phyloP scores from a whole-genome alignment of 30 jellyfish, hydroid and myxozoan species.

The Nemopilema nomurai region DNA sequence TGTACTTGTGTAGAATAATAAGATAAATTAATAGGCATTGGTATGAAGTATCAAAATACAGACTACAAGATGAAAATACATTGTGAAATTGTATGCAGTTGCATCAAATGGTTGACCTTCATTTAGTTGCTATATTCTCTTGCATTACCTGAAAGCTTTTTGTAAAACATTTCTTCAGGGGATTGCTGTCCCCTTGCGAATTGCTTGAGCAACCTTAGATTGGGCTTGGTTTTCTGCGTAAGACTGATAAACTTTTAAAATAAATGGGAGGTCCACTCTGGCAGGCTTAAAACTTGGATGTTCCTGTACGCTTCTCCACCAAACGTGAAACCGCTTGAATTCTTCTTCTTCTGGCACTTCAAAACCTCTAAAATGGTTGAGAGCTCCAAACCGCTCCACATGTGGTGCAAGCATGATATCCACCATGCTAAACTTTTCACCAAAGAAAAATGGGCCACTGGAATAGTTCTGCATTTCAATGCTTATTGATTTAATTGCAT shows the following conservation, averaged over 20 bases:
- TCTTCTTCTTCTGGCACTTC: constrained; percentile 57
- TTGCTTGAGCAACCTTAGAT: constrained; percentile 63
- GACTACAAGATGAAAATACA: too few relatives aligned
- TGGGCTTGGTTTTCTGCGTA: constrained; percentile 45
- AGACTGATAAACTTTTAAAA: constrained; percentile 8
- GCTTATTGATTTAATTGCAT: constrained; percentile 13
- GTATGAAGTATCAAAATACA: too few relatives aligned
- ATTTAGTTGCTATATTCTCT: not conserved
- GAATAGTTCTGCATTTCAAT: constrained; percentile 32
- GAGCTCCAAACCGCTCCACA: constrained; percentile 62
- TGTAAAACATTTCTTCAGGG: constrained; percentile 24
- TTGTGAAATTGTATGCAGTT: too few relatives aligned
- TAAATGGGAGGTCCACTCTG: not conserved
- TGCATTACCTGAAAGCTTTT: not conserved
- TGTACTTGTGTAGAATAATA: too few relatives aligned
- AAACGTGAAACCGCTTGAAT: constrained; percentile 34
- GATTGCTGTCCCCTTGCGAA: constrained; percentile 28
- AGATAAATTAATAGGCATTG: too few relatives aligned
- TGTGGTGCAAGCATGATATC: constrained; percentile 72
- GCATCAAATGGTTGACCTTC: too few relatives aligned
- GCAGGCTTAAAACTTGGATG: constrained; percentile 57
- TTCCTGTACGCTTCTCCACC: constrained; percentile 66
- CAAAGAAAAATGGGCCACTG: constrained; percentile 71
- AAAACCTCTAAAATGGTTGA: constrained; percentile 45
- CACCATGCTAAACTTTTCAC: constrained; percentile 53